Evolutionary conservation across 2,888 invertebrate genomes (phyloP).

Genomic region (Agrotis clavis): DNA sequence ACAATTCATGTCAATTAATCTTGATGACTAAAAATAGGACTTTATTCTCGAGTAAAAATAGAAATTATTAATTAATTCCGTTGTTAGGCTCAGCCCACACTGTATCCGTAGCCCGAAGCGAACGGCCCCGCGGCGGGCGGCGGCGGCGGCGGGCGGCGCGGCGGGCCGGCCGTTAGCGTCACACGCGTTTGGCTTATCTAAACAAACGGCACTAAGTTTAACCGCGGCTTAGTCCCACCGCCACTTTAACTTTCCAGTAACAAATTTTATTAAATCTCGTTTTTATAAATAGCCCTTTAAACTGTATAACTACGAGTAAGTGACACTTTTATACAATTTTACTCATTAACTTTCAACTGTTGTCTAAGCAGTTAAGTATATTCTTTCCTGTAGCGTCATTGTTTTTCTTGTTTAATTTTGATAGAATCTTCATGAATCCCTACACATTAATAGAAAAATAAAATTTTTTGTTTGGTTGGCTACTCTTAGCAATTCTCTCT

Average conservation of each 20-base stretch:
- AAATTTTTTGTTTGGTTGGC: too few species aligned
- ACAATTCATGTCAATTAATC: too few species aligned
- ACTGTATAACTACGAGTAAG: background rate
- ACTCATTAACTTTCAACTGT: background rate
- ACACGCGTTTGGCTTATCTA: conserved; percentile 76
- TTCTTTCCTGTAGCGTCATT: background rate
- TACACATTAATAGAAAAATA: background rate
- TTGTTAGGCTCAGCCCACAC: conserved; percentile 20
- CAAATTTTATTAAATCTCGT: conserved; percentile 76
- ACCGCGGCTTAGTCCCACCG: conserved; percentile 76
- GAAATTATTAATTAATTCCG: conserved; percentile 5
- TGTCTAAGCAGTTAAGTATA: background rate
- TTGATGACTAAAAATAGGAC: too few species aligned
- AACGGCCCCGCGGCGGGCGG: conserved; percentile 29
- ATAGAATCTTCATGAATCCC: background rate
- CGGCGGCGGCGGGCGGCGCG: conserved; percentile 2
- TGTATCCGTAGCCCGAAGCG: conserved; percentile 28
- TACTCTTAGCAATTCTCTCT: too few species aligned
- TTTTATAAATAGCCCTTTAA: conserved; percentile 57
- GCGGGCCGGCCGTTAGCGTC: conserved; percentile 62
- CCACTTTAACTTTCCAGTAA: conserved; percentile 76
- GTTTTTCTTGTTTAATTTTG: background rate
- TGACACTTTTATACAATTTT: conserved; percentile 21
- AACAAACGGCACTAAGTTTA: conserved; percentile 81
- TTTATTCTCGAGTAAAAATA: background rate